phyloP scores from a whole-genome alignment of 2,113 vertebrate species.

The Verasper variegatus region DNA sequence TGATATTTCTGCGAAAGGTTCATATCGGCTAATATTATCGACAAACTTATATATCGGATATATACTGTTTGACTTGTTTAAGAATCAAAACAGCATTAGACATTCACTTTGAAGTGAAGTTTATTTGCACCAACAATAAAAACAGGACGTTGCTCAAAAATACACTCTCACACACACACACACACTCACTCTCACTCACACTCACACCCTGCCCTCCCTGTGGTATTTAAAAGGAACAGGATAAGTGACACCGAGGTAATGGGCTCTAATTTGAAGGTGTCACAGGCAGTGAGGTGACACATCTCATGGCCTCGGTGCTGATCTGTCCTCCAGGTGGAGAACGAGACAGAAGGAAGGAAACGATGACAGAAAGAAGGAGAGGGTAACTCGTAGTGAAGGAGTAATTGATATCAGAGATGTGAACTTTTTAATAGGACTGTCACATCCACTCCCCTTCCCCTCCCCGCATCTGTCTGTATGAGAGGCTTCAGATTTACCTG shows the following conservation, averaged over 20 bases:
- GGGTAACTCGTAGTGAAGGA: constrained; percentile 83
- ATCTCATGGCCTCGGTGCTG: constrained; percentile 72
- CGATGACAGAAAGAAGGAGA: constrained; percentile 26
- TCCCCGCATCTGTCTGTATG: constrained; percentile 67
- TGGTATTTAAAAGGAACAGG: constrained; percentile 78
- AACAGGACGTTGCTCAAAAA: not conserved
- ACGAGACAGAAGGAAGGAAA: constrained; percentile 20
- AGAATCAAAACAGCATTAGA: too few relatives aligned
- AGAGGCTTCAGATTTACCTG: constrained; percentile 21
- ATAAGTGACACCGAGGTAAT: constrained; percentile 87
- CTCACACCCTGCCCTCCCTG: constrained; percentile 68
- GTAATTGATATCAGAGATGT: constrained; percentile 85
- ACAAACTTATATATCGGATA: too few relatives aligned
- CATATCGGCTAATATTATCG: too few relatives aligned
- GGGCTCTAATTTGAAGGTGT: constrained; percentile 87
- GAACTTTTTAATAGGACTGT: constrained; percentile 85
- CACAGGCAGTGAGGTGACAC: constrained; percentile 82
- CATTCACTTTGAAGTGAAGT: too few relatives aligned
- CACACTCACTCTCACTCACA: not conserved
- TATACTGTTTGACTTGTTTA: too few relatives aligned
- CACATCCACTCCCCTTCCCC: constrained; percentile 67
- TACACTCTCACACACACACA: too few relatives aligned
- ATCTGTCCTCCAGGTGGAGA: constrained; percentile 30
- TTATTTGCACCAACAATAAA: not conserved
- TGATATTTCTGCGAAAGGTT: too few relatives aligned